Conservation (phyloP, 2,888 invertebrate species). For the Meiosimyza platycephala region DNA sequence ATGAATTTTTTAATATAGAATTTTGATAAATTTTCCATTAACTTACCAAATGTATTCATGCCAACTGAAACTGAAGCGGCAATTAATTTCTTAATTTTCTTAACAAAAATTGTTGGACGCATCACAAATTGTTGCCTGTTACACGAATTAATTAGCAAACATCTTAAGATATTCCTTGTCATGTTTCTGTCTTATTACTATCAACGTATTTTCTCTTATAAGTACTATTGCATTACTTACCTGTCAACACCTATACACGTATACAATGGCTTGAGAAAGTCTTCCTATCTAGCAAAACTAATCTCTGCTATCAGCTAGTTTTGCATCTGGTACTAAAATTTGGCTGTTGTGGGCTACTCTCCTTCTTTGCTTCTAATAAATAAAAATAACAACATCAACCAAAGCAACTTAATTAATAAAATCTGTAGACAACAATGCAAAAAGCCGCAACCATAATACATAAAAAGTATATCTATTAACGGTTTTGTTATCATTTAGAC, state of each 20-base stretch:
- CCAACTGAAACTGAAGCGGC: too few relatives aligned
- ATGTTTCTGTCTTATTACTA: too few relatives aligned
- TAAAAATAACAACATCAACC: too few relatives aligned
- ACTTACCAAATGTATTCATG: too few relatives aligned
- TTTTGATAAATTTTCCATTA: background rate
- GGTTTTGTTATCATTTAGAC: background rate
- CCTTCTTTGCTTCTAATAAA: too few relatives aligned
- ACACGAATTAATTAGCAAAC: too few relatives aligned
- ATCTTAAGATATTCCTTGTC: too few relatives aligned
- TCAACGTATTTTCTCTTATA: too few relatives aligned
- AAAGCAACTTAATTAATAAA: background rate
- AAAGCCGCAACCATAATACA: background rate
- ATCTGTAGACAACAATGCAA: background rate
- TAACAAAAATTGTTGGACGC: too few relatives aligned
- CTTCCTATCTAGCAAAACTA: conserved; percentile 75
- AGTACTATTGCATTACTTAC: conserved; percentile 64
- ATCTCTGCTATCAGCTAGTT: conserved; percentile 75
- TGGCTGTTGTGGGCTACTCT: conserved; percentile 61
- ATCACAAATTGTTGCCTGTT: too few relatives aligned
- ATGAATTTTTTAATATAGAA: background rate
- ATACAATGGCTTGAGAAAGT: conserved; percentile 74
- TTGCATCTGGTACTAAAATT: conserved; percentile 69
- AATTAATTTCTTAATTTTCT: too few relatives aligned
- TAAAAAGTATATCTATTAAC: background rate
- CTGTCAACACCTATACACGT: conserved; percentile 77